These are phyloP conservation scores for Poecilia picta DNA, from an alignment of 2,797 vertebrate species.

Conservation along the genomic window DNA sequence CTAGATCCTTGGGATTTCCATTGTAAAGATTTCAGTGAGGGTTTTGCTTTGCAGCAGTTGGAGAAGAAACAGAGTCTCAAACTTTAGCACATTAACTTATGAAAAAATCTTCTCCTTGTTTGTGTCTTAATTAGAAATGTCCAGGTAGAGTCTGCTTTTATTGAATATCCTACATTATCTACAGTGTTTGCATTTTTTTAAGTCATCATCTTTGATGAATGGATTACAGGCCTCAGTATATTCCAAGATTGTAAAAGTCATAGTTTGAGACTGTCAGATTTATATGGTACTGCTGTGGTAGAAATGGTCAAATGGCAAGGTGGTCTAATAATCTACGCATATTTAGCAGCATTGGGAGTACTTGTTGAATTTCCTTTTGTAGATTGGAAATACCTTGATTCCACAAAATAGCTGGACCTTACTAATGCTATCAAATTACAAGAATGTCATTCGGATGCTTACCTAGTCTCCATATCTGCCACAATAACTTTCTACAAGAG, in stretches of 20 bases:
- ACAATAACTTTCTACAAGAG: background rate
- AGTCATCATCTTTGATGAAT: background rate
- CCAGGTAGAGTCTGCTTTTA: background rate
- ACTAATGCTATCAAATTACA: background rate
- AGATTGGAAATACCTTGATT: background rate
- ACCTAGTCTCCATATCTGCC: background rate
- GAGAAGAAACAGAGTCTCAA: background rate
- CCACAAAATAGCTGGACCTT: background rate
- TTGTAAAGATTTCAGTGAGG: background rate
- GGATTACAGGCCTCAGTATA: background rate
- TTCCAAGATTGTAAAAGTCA: background rate
- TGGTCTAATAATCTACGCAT: background rate
- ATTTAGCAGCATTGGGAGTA: background rate
- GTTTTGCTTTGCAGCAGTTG: background rate
- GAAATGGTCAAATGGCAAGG: no score
- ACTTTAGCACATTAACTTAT: background rate
- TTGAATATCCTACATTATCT: background rate
- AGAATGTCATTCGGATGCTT: background rate
- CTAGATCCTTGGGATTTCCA: background rate
- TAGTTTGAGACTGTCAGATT: background rate
- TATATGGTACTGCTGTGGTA: background rate
- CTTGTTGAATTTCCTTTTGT: background rate
- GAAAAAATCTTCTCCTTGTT: background rate
- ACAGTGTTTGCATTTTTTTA: background rate
- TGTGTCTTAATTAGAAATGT: background rate